Evolutionary conservation across 2,888 invertebrate species (phyloP).

Genomic region (Aspidiotus rigidus): DNA sequence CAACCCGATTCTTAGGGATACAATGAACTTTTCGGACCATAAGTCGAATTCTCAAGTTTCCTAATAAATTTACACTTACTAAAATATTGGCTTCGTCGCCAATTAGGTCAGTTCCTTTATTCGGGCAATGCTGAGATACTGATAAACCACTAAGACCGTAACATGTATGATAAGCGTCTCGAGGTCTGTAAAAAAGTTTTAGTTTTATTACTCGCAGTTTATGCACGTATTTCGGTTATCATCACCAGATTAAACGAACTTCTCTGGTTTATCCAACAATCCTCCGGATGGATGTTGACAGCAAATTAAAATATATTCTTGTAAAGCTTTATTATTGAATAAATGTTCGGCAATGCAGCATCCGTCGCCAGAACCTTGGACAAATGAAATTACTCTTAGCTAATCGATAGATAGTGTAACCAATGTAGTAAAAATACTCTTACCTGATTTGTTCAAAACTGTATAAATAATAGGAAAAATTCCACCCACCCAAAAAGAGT

Average conservation of each 20-base stretch:
- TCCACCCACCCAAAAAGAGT: constrained; percentile 98
- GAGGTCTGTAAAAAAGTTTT: constrained; percentile 50
- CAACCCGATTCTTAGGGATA: too few species aligned
- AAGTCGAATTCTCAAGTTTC: too few species aligned
- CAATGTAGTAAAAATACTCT: background rate
- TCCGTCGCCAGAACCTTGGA: background rate
- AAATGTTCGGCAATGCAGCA: constrained; percentile 49
- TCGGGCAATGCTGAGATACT: constrained; percentile 65
- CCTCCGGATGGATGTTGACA: constrained; percentile 82
- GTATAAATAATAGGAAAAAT: constrained; percentile 67
- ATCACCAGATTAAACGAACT: constrained; percentile 4
- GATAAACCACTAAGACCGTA: constrained; percentile 91
- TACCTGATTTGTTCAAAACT: constrained; percentile 11
- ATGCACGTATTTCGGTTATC: background rate
- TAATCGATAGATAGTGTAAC: background rate
- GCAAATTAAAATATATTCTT: constrained; percentile 88
- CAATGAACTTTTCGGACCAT: too few species aligned
- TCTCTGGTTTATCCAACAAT: constrained; percentile 80
- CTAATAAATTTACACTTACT: constrained; percentile 17
- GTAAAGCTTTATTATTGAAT: constrained; percentile 77
- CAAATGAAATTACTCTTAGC: background rate
- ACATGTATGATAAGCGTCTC: constrained; percentile 95
- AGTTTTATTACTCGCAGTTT: background rate
- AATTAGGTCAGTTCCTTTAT: constrained; percentile 20
- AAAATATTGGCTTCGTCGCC: constrained; percentile 32